Base-by-base conservation (phyloP, 2,888 invertebrate species). In the Drosophila pseudotalamancana region DNA sequence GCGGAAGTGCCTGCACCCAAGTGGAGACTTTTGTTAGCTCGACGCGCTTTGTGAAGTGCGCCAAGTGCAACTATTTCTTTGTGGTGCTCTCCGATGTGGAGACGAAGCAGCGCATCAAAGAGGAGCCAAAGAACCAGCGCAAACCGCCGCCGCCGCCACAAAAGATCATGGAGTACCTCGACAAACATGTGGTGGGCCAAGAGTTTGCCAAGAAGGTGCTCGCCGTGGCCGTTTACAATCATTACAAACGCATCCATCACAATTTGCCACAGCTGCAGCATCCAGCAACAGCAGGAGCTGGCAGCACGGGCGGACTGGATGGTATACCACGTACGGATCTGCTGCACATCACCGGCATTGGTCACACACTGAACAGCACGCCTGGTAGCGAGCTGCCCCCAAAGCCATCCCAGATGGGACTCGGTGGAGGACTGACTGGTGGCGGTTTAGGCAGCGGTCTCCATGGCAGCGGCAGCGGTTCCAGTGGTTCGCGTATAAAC, bases 141-240 rank as follows among this genome's bases (percentile, higher is more conserved):
- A 97, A 96, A 92, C 97, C 97, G 4, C 97, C 98, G n/a, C 98
- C 98, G 5, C 97, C 97, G 1, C 98, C 98, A 0, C 98, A 97
- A 92, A 98, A 98, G 95, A 99, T 99, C 70, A 98, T 96, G 93
- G 97, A 98, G 89, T 99, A 97, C 92, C 93, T 99, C 72, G 97
- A 99, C 92, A 96, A 96, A 88, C 98, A 98, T 92, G 99, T 99
- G 11, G 96, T 99, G 18, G 99, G 99, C 0, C 99, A 99, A 92
- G 97, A 98, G 76, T 95, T 96, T 91, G 99, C 99, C 1, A 99
- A 99, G 92, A 99, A 99, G 92, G 98, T 99, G 32, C 93, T 99
- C 31, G 96, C 99, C 0, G 99, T 99, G 29, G 99, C 99, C 9
- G 99, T 99, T 0, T 99, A 99, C 92, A 99, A 99, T 92, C 99